Base-by-base conservation (phyloP, 2,113 vertebrate genomes). In the Tapirus terrestris region DNA sequence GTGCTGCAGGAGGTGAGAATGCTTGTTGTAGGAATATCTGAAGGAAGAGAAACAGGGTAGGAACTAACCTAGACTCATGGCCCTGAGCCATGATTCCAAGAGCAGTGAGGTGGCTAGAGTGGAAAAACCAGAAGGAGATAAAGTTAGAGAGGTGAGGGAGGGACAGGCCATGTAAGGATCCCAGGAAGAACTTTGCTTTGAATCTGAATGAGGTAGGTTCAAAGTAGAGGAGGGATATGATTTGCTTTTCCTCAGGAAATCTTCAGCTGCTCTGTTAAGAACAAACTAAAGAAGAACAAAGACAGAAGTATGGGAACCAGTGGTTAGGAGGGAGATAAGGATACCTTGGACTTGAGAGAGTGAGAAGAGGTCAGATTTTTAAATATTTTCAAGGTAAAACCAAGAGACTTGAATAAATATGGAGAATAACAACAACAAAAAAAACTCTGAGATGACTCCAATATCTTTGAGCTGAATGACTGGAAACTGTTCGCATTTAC, bases 261-360 rank as follows among this genome's bases (percentile, higher is more conserved):
- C 27, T 60, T 67, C 12, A 7, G 31, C 21, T 12, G 20, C 36
- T 82, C 31, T 56, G 0, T 20, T 29, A 25, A 77, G 56, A 73
- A 39, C 13, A 84, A 33, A 92, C 5, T 23, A 12, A n/a, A 45
- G 2, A 60, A 45, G 7, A 16, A 14, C 8, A 60, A 51, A 58
- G 13, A 16, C n/a, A 89, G 56, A 89, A n/a, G 18, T 23, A 4
- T 33, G 65, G 6, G 6, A 16, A 60, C 1, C 25, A 48, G 18
- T 31, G 11, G 6, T 3, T 0, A 16, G 12, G 25, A 5, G 0
- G 20, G 21, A 87, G 7, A n/a, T 1, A 39, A 29, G 11, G 51
- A 6, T 25, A 23, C 9, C 10, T 31, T 33, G 23, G 14, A 36
- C 39, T 94, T 45, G 6, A 87, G 23, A 45, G 3, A 68, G 33